Percentiles rank a stretch among this genome's conserved stretches.
Evolutionary conservation across 2,888 invertebrate genomes (phyloP).

Genomic region (Brassicogethes aeneus): DNA sequence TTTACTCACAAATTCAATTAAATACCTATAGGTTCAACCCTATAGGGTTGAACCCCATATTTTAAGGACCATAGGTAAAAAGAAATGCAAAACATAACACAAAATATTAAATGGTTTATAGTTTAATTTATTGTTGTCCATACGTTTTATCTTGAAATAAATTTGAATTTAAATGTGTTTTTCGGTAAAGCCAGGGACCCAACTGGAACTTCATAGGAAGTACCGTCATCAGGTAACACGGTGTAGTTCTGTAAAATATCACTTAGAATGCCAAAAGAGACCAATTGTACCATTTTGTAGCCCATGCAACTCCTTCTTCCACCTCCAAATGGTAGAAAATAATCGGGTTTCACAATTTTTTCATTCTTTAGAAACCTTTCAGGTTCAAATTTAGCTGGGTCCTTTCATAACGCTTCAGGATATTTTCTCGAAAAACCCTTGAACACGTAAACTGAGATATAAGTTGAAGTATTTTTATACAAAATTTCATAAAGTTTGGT

Average conservation of each 20-base stretch:
- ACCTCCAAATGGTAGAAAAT: constrained; percentile 58
- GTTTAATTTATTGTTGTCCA: too few relatives aligned
- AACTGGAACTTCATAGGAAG: constrained; percentile 45
- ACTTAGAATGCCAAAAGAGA: constrained; percentile 47
- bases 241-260: constrained; percentile 48
- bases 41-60: too few relatives aligned
- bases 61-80: too few relatives aligned
- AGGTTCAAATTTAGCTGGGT: constrained; percentile 52
- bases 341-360: constrained; percentile 50
- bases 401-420: too few relatives aligned
- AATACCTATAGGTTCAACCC: too few relatives aligned
- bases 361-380: constrained; percentile 52
- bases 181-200: constrained; percentile 48
- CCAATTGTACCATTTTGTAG: constrained; percentile 54
- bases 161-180: constrained; percentile 44
- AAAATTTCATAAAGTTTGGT: too few relatives aligned
- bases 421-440: too few relatives aligned
- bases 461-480: too few relatives aligned
- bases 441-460: too few relatives aligned
- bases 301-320: constrained; percentile 61
- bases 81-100: too few relatives aligned
- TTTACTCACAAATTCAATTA: too few relatives aligned
- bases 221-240: constrained; percentile 39
- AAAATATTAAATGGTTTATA: too few relatives aligned
- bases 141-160: constrained; percentile 39